phyloP scores from a whole-genome alignment of 2,797 vertebrate genomes.

The Sebastolobus altivelis region DNA sequence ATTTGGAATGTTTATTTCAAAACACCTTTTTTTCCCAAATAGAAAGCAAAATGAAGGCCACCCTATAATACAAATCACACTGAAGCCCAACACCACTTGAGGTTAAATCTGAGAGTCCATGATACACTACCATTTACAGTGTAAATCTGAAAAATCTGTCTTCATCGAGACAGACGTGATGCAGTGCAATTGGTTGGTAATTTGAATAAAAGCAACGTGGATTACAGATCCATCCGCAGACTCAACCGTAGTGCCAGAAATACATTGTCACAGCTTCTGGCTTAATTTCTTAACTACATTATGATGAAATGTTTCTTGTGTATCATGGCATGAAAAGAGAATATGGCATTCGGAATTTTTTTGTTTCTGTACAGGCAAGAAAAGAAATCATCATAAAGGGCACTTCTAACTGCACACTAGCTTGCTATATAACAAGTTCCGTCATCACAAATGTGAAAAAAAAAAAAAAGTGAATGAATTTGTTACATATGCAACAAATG shows the following conservation, averaged over 20 bases:
- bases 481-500: not conserved
- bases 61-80: not conserved
- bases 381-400: not conserved
- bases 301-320: not conserved
- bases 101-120: not conserved
- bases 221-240: not conserved
- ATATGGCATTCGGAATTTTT: not conserved
- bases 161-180: not conserved
- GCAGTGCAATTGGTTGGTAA: not conserved
- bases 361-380: not conserved
- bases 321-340: not conserved
- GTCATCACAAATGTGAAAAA: not conserved
- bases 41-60: not conserved
- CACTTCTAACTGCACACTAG: not conserved
- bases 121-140: not conserved
- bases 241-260: not conserved
- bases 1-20: constrained; percentile 24
- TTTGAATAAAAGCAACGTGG: not conserved
- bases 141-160: not conserved
- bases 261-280: not conserved
- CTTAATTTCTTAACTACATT: not conserved
- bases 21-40: not conserved
- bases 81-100: not conserved
- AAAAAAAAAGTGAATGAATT: not conserved
- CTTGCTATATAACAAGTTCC: not conserved